A percentile compares a stretch with the other conserved stretches of the same genome.
These are phyloP conservation scores for Mormoops blainvillei DNA, from an alignment of 2,113 vertebrate genomes.

Conservation along the genomic window DNA sequence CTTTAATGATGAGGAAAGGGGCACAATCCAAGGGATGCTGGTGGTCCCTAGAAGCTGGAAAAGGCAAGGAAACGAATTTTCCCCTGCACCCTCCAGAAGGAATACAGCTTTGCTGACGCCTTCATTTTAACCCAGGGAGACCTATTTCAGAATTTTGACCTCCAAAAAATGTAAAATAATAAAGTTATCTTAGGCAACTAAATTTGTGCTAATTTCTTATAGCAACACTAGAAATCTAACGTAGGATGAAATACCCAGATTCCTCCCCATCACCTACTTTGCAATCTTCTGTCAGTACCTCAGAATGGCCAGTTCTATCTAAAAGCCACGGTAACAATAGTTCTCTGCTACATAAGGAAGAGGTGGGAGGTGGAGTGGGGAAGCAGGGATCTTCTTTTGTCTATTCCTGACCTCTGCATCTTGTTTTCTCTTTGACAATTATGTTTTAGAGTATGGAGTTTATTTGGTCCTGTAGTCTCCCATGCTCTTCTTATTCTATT, in stretches of 20 bases:
- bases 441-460: neutral
- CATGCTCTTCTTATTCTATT: neutral
- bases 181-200: neutral
- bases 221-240: neutral
- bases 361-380: accelerated
- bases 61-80: neutral
- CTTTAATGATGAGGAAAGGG: neutral
- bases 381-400: neutral
- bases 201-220: neutral
- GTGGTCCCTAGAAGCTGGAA: neutral
- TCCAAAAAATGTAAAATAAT: neutral
- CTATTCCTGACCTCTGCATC: neutral
- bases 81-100: neutral
- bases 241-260: neutral
- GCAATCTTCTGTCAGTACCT: neutral
- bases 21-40: neutral
- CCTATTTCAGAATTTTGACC: neutral
- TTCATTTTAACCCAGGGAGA: neutral
- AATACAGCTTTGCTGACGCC: neutral
- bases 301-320: neutral
- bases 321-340: neutral
- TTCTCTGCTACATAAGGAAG: neutral
- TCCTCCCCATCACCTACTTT: neutral
- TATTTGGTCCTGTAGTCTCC: neutral
- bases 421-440: neutral